phyloP scores from a whole-genome alignment of 2,888 invertebrate species.

The Rhamnusium bicolor region DNA sequence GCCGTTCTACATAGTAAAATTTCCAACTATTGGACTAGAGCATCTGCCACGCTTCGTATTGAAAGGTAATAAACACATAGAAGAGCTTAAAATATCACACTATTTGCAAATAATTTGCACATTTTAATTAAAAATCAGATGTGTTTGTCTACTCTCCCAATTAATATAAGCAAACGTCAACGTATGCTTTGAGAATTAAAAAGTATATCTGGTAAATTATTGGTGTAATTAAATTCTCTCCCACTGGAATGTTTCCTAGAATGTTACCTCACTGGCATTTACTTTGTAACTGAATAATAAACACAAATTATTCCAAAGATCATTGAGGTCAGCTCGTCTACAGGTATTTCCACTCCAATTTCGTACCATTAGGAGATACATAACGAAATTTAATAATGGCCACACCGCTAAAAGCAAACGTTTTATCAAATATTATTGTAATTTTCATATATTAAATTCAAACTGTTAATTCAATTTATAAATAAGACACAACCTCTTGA shows the following conservation, averaged over 20 bases:
- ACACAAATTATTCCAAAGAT: background rate
- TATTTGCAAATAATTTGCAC: no score
- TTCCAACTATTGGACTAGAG: no score
- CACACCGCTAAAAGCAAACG: background rate
- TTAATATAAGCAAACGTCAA: no score
- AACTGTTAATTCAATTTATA: background rate
- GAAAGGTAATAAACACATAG: no score
- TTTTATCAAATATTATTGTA: background rate
- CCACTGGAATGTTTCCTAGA: background rate
- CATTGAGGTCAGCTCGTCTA: background rate
- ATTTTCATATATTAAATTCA: background rate
- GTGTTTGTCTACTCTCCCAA: no score
- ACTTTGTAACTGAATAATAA: background rate
- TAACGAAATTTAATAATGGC: background rate
- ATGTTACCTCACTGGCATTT: background rate
- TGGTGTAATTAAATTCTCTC: background rate
- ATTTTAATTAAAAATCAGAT: no score
- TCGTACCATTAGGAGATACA: background rate
- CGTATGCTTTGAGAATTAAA: no score
- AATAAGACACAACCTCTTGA: background rate
- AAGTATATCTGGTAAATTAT: no score
- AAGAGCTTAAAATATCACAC: no score
- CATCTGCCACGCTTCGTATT: no score
- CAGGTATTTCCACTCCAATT: background rate
- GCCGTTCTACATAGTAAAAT: no score